Percentiles rank a stretch among this genome's conserved stretches.
These are phyloP conservation scores for Psittacula echo DNA, from an alignment of 2,797 vertebrate species.

Conservation along the genomic window DNA sequence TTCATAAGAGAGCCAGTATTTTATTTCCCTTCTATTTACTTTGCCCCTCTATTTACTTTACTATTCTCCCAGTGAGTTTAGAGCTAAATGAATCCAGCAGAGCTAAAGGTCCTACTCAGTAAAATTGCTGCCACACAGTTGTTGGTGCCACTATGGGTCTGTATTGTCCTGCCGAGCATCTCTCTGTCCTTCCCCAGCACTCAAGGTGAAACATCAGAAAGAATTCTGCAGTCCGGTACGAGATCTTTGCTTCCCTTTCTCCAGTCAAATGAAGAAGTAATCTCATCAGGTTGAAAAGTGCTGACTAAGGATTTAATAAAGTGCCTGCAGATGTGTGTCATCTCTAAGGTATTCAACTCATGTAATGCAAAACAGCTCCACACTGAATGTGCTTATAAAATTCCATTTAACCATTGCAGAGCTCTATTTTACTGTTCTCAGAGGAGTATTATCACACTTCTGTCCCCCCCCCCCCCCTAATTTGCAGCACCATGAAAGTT, in stretches of 20 bases:
- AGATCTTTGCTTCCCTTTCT: constrained; percentile 85
- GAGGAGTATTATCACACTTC: constrained; percentile 78
- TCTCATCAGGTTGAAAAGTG: constrained; percentile 91
- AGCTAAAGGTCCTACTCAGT: constrained; percentile 51
- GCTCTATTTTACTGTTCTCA: constrained; percentile 74
- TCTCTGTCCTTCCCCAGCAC: constrained; percentile 63
- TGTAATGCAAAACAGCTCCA: constrained; percentile 92
- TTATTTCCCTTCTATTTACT: constrained; percentile 70
- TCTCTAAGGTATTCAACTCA: constrained; percentile 93
- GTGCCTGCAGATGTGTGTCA: constrained; percentile 91
- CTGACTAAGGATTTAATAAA: constrained; percentile 92
- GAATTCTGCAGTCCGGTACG: constrained; percentile 81
- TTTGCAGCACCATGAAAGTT: constrained; percentile 81
- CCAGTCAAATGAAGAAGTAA: constrained; percentile 92
- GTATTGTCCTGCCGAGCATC: constrained; percentile 47
- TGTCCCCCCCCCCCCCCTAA: neutral
- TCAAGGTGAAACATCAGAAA: constrained; percentile 86
- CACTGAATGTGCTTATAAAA: constrained; percentile 84
- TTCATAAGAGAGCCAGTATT: constrained; percentile 61
- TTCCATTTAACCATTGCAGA: constrained; percentile 85
- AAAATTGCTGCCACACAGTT: constrained; percentile 12
- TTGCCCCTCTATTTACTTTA: neutral
- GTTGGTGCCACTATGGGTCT: neutral
- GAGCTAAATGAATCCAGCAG: constrained; percentile 51
- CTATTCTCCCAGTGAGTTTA: neutral